Conservation (phyloP, 2,797 vertebrate genomes). For the Amblyraja radiata region DNA sequence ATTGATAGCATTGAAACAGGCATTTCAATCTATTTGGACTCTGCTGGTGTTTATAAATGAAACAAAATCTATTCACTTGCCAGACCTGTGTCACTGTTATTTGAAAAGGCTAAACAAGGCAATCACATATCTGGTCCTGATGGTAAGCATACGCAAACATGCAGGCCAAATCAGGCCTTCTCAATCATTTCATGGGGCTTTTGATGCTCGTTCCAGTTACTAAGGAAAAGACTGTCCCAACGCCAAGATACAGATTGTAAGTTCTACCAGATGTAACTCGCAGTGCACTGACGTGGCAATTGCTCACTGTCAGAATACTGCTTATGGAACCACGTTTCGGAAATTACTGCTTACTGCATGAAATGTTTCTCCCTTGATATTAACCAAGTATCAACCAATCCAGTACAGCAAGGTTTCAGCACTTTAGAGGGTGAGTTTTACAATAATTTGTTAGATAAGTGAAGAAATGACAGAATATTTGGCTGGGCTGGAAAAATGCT, state of each 20-base stretch:
- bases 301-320: background rate
- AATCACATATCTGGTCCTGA: conserved; percentile 20
- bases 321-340: conserved; percentile 3
- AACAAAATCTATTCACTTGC: background rate
- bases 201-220: background rate
- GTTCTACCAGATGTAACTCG: conserved; percentile 17
- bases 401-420: background rate
- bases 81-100: background rate
- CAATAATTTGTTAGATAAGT: background rate
- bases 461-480: background rate
- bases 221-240: conserved; percentile 10
- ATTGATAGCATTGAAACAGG: background rate
- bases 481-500: background rate
- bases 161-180: background rate
- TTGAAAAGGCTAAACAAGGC: background rate
- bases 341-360: conserved; percentile 12
- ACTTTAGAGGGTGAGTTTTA: background rate
- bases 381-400: too few relatives aligned
- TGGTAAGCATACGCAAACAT: conserved; percentile 10
- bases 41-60: background rate
- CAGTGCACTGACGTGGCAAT: conserved; percentile 14
- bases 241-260: background rate
- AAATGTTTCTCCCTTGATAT: background rate
- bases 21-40: background rate
- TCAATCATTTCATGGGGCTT: conserved; percentile 19